Evolutionary conservation across 2,888 invertebrate genomes (phyloP), one percentile per base, ranked within the genome.

Genomic region (Meandrusa payeni): DNA sequence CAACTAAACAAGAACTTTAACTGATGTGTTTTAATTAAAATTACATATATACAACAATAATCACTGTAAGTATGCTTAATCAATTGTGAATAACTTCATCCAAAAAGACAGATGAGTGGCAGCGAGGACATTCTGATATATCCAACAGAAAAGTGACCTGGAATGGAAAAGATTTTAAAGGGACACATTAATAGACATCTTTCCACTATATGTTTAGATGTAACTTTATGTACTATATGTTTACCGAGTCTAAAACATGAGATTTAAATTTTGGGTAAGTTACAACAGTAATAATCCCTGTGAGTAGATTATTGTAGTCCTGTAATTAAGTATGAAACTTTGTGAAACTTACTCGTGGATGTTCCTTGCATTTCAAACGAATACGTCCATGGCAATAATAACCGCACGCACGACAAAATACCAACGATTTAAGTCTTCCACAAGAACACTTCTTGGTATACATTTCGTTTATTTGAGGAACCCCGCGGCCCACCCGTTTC

Each of bases 121-220:
- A 89, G 4, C 78, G 70, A 2, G 89, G 89, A 48, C 89, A 89
- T 41, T 85, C 81, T 0, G 79, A 51, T 41, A 89, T 79, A 42
- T 89, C 89, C 49, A 83, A 57, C 11, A 89, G 58, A 51, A 88
- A 89, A 19, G 81, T 78, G 3, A 87, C 80, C 89, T 89, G 75
- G 13, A 38, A 31, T 6, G 26, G 6, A 33, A 33, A 3, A 7
- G n/a, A 11, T 22, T 1, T 12, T n/a, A 6, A 2, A n/a, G 7
- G 2, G 2, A 11, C 2, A 20, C 3, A 10, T 11, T 20, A 9
- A 3, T 15, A 15, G 2, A 15, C 15, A n/a, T n/a, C n/a, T n/a
- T n/a, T n/a, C n/a, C n/a, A n/a, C n/a, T n/a, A n/a, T n/a, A n/a
- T n/a, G n/a, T n/a, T n/a, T n/a, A n/a, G n/a, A n/a, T n/a, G n/a